Evolutionary conservation across 1,140 invertebrate genomes (phyloP), one percentile per base, ranked within the genome.

Genomic region (Andrena cerasifolii): DNA sequence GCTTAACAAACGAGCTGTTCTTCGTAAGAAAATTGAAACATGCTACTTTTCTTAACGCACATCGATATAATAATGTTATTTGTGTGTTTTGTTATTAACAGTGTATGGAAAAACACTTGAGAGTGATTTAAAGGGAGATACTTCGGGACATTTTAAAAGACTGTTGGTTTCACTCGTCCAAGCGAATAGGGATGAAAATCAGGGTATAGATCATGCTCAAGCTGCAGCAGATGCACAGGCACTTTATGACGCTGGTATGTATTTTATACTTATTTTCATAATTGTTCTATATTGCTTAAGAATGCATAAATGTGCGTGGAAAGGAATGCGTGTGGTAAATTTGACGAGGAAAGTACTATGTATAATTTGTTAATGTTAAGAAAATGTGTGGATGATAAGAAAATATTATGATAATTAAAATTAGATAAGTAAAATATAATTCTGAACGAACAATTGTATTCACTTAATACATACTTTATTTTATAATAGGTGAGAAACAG

Each of bases 121-220:
- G 89, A 95, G 95, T 6, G 98, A 99, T 87, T 93, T 99, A 63
- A 96, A 96, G 88, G 96, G 96, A 28, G 99, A 99, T 88, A 99
- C 98, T 24, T 98, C 98, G 3, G 98, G 97, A n/a, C 95, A 97
- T 89, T 99, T 99, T 93, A 97, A 97, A 91, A 95, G 98, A 70
- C 93, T 99, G 4, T 94, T 99, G 61, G 96, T 99, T 24, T 97
- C 96, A 0, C 91, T 97, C 54, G 95, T 95, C 63, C 95, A 97
- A 94, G 97, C 95, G 56, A 97, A 97, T 87, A 94, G 96, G 28
- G 96, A 97, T 90, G 96, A 98, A 93, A 96, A 96, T 90, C 95
- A 96, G 80, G 93, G 91, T 40, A 92, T 95, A n/a, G 92, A 94
- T 89, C 88, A 91, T 33, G 88, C 79, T 3, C 89, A 91, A 47